These are phyloP conservation scores for Aulostomus chinensis DNA, from an alignment of 2,797 vertebrate species.

Conservation along the genomic window DNA sequence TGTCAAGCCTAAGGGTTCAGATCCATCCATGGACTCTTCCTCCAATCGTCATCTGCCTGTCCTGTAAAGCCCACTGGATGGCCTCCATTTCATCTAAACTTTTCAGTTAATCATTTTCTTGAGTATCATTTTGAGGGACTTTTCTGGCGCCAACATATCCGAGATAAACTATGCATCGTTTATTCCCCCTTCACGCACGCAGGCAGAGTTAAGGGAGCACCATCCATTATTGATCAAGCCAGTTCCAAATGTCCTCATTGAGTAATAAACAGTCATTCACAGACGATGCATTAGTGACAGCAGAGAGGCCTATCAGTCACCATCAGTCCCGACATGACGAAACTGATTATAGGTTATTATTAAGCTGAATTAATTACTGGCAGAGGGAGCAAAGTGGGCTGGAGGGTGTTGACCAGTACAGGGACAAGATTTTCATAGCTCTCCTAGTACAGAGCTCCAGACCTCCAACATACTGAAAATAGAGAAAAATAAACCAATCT, in stretches of 20 bases:
- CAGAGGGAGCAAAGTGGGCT: slow-evolving; percentile 50
- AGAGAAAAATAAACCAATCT: too few species aligned
- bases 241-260: slow-evolving; percentile 74
- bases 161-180: slow-evolving; percentile 41
- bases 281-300: slow-evolving; percentile 74
- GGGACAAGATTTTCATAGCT: slow-evolving; percentile 59
- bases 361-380: slow-evolving; percentile 76
- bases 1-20: too few species aligned
- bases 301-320: slow-evolving; percentile 73
- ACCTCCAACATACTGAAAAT: too few species aligned
- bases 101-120: too few species aligned
- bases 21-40: too few species aligned
- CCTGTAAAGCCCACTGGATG: too few species aligned
- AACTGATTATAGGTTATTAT: slow-evolving; percentile 79
- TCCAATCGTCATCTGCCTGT: too few species aligned
- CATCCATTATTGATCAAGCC: slow-evolving; percentile 78
- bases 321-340: slow-evolving; percentile 68
- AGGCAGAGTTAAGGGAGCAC: slow-evolving; percentile 62
- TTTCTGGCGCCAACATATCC: neutral
- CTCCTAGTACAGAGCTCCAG: slow-evolving; percentile 38
- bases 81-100: too few species aligned
- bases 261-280: slow-evolving; percentile 78
- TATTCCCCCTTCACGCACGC: slow-evolving; percentile 45
- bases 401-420: slow-evolving; percentile 36
- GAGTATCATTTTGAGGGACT: too few species aligned